Percentiles rank a stretch among this genome's conserved stretches.
Evolutionary conservation across 1,140 invertebrate species (phyloP).

Genomic region (Campoletis sonorensis): DNA sequence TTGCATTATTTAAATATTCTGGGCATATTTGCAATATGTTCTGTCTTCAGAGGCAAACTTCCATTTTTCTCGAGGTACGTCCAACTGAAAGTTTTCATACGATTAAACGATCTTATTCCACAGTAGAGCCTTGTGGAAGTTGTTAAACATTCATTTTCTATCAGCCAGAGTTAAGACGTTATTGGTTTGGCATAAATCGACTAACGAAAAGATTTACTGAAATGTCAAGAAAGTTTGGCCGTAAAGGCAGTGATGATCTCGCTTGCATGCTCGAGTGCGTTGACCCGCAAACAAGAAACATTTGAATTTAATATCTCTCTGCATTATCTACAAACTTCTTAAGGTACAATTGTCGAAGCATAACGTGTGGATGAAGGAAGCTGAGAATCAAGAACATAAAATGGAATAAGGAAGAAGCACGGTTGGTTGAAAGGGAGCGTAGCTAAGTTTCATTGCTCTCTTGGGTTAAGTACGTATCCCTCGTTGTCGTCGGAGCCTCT

Average conservation of each 20-base stretch:
- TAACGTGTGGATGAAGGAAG: constrained; percentile 11
- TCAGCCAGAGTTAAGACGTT: no score
- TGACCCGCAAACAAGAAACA: not conserved
- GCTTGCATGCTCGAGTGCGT: not conserved
- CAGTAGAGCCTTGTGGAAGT: no score
- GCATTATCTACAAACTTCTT: not conserved
- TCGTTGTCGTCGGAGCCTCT: constrained; percentile 34
- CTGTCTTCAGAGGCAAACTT: no score
- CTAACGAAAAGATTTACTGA: no score
- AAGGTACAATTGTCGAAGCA: not conserved
- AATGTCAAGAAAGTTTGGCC: no score
- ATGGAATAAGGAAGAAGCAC: constrained; percentile 3
- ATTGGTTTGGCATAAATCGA: no score
- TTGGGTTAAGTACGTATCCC: constrained; percentile 21
- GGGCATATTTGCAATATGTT: no score
- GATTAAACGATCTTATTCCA: no score
- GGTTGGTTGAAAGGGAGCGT: not conserved
- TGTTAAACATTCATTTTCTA: no score
- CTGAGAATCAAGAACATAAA: constrained; percentile 1
- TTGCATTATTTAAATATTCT: no score
- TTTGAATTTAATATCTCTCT: not conserved
- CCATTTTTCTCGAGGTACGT: no score
- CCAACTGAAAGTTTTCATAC: no score
- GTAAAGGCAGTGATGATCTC: not conserved
- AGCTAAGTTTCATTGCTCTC: constrained; percentile 10